phyloP scores from a whole-genome alignment of 2,888 invertebrate genomes.

The Microctonus hyperodae region DNA sequence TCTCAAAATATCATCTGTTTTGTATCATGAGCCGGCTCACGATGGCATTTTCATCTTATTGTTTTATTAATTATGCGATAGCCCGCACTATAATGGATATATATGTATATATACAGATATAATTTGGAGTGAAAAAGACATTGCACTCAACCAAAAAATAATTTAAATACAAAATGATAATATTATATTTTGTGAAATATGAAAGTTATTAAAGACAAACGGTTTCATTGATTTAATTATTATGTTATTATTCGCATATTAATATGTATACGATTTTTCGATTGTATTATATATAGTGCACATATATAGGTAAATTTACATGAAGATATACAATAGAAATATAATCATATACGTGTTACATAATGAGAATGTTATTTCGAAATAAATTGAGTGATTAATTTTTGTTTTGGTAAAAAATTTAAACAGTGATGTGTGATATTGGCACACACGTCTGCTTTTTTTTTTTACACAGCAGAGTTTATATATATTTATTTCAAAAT shows the following conservation, averaged over 20 bases:
- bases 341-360: conserved; percentile 35
- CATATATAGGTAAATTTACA: too few species aligned
- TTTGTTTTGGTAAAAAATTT: background rate
- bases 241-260: conserved; percentile 38
- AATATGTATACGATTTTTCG: conserved; percentile 32
- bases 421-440: background rate
- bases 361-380: conserved; percentile 25
- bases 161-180: conserved; percentile 45
- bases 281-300: conserved; percentile 20
- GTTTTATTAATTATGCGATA: background rate
- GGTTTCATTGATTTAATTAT: conserved; percentile 41
- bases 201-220: conserved; percentile 31
- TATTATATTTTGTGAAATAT: background rate
- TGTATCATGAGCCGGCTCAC: conserved; percentile 9
- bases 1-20: background rate
- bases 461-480: conserved; percentile 11
- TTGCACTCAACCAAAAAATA: conserved; percentile 50
- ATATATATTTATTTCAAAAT: conserved; percentile 30
- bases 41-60: conserved; percentile 33
- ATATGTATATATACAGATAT: too few species aligned
- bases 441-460: too few species aligned
- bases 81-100: conserved; percentile 24
- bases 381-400: background rate
- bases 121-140: conserved; percentile 43
- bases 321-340: conserved; percentile 34